These are phyloP conservation scores for Scalopus aquaticus DNA, from an alignment of 2,113 vertebrate species.

Conservation along the genomic window DNA sequence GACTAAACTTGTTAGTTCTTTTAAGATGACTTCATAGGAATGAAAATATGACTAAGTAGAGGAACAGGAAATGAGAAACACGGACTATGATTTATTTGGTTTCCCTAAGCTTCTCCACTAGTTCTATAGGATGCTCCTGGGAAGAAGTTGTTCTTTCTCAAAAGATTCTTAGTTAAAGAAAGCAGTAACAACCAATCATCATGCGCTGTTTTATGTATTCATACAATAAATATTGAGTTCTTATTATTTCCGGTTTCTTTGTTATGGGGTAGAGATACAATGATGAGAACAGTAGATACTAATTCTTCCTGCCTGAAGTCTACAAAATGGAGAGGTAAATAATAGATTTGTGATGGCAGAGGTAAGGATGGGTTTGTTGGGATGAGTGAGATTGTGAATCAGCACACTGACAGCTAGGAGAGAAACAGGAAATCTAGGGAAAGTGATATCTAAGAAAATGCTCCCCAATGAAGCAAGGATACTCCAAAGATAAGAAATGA, in stretches of 20 bases:
- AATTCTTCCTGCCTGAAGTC: background rate
- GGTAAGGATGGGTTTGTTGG: background rate
- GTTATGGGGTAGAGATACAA: background rate
- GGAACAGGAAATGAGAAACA: background rate
- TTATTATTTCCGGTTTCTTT: background rate
- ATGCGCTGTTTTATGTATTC: background rate
- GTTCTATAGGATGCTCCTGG: background rate
- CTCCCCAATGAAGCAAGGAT: background rate
- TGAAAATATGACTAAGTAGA: background rate
- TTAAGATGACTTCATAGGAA: background rate
- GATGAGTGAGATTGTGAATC: rapidly evolving
- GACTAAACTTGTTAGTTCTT: background rate
- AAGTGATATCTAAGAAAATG: background rate
- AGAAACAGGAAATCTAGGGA: background rate
- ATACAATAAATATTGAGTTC: background rate
- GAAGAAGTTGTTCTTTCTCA: background rate
- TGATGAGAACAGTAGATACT: background rate
- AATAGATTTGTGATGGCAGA: background rate
- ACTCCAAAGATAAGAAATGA: background rate
- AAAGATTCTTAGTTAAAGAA: background rate
- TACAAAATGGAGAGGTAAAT: background rate
- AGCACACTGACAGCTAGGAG: background rate
- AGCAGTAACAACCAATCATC: background rate
- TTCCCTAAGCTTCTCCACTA: background rate
- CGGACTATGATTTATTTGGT: background rate